These are phyloP conservation scores for Griposia aprilina DNA, from an alignment of 2,888 invertebrate genomes.

Conservation along the genomic window DNA sequence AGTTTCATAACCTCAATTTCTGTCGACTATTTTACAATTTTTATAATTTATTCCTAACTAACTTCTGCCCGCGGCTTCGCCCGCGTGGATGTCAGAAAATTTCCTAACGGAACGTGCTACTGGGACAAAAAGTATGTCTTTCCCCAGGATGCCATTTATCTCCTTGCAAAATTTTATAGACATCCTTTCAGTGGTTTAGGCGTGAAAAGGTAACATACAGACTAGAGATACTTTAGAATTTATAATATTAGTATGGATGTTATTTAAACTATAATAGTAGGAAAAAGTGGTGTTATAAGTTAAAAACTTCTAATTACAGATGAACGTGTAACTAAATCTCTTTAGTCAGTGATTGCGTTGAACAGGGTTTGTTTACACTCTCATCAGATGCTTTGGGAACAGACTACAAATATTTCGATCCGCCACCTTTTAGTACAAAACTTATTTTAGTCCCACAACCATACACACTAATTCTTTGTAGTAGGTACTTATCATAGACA, in stretches of 20 bases:
- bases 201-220: no score
- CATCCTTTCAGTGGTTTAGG: no score
- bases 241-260: background rate
- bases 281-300: background rate
- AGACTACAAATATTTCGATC: slow-evolving; percentile 18
- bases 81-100: no score
- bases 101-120: no score
- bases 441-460: slow-evolving; percentile 25
- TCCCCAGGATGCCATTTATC: no score
- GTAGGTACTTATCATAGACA: background rate
- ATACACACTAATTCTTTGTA: slow-evolving; percentile 1
- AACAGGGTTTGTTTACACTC: background rate
- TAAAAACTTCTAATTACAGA: background rate
- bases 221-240: no score
- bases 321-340: background rate
- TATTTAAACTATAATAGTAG: background rate
- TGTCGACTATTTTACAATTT: background rate
- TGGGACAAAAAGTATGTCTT: no score
- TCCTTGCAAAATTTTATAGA: no score
- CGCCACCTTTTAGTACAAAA: slow-evolving; percentile 31
- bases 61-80: no score
- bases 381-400: background rate
- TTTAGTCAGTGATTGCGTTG: background rate
- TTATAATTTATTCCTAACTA: background rate
- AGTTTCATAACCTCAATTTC: background rate